phyloP scores from a whole-genome alignment of 2,888 invertebrate species.

The Papilio elwesi region DNA sequence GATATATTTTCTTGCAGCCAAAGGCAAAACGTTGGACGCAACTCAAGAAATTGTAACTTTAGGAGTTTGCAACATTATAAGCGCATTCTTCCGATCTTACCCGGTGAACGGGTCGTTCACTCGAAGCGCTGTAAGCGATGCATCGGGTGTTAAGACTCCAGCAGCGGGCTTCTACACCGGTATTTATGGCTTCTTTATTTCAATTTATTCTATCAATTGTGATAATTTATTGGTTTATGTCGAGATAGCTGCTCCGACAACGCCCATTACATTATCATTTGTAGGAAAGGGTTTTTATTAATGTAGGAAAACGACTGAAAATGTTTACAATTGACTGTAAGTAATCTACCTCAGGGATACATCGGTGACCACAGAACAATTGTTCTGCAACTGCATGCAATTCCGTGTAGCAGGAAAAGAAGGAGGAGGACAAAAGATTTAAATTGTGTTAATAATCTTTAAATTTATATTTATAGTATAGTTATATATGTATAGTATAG shows the following conservation, averaged over 20 bases:
- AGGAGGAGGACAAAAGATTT: background rate
- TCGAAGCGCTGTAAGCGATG: constrained; percentile 91
- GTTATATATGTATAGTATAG: no score
- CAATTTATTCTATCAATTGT: constrained; percentile 8
- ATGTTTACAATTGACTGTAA: background rate
- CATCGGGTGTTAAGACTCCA: constrained; percentile 90
- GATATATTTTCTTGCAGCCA: constrained; percentile 74
- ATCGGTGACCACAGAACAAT: background rate
- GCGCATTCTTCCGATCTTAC: constrained; percentile 90
- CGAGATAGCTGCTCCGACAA: background rate
- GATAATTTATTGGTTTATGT: constrained; percentile 24
- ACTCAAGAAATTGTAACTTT: constrained; percentile 92
- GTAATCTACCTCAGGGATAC: no score
- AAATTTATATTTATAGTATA: no score
- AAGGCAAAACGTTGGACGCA: constrained; percentile 88
- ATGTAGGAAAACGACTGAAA: background rate
- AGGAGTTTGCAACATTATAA: constrained; percentile 89
- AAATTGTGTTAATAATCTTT: no score
- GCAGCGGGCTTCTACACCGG: constrained; percentile 90
- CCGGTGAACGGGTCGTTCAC: constrained; percentile 91
- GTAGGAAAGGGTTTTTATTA: background rate
- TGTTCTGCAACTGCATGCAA: no score
- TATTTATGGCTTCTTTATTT: constrained; percentile 53
- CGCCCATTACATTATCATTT: constrained; percentile 7
- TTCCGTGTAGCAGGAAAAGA: background rate